Evolutionary conservation across 2,888 invertebrate genomes (phyloP).

Genomic region (Girardia tigrina): DNA sequence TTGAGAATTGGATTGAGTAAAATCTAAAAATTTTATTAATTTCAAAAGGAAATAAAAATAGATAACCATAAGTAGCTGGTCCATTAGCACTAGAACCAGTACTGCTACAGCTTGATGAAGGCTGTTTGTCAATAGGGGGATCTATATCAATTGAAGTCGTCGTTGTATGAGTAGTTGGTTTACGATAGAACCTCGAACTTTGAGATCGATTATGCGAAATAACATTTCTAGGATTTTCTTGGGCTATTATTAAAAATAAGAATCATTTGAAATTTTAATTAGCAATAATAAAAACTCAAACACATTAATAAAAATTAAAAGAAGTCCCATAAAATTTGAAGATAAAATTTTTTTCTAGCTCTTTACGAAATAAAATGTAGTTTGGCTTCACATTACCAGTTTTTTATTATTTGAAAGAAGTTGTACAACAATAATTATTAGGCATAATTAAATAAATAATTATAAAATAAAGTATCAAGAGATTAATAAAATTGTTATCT

Average conservation of each 20-base stretch:
- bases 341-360: no score
- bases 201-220: conserved; percentile 15
- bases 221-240: not conserved
- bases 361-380: no score
- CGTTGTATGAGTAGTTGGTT: not conserved
- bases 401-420: no score
- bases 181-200: not conserved
- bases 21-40: not conserved
- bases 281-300: no score
- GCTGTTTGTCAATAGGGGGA: not conserved
- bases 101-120: not conserved
- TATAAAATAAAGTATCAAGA: no score
- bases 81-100: not conserved
- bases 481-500: no score
- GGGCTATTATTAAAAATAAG: not conserved
- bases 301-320: no score
- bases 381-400: no score
- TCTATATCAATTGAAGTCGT: not conserved
- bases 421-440: no score
- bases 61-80: not conserved
- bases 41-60: not conserved
- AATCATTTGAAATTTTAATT: no score
- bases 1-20: not conserved
- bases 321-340: no score
- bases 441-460: no score